Evolutionary conservation across 2,888 invertebrate species (phyloP), one percentile per base, ranked within the genome.

Genomic region (Agapostemon virescens): DNA sequence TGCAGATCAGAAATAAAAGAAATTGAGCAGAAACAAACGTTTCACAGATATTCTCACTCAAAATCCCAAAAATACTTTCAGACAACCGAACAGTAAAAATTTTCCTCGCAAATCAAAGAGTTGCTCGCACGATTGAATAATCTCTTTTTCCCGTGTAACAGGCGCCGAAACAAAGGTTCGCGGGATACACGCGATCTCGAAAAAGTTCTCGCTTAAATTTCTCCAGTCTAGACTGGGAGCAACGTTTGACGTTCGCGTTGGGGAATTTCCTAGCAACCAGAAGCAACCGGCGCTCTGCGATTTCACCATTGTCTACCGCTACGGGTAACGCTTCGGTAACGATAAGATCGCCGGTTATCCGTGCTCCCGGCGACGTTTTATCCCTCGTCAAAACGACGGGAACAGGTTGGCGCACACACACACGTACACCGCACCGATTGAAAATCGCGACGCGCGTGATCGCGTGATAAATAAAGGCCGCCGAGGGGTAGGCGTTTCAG

Each of bases 381-480:
- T 55, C 26, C 55, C 26, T 15, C 15, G 36, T 69, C 20, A 17
- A 2, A 23, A 13, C 15, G 30, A n/a, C 15, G 30, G 23, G 58
- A 73, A 64, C 67, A 45, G 45, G 61, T 67, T 33, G 52, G n/a
- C n/a, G n/a, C n/a, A n/a, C n/a, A n/a, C n/a, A n/a, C n/a, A n/a
- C n/a, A n/a, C 4, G 26, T 15, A 9, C 45, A 45, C 45, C 7
- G 45, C 45, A 20, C 45, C n/a, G 30, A 75, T 67, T 23, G 69
- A 69, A 45, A 63, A 71, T 78, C 38, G 3, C 23, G 36, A 58
- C 36, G 30, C 26, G 36, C 33, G 63, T 26, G 42, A 71, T 69
- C 79, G 38, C 1, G 36, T n/a, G 78, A 74, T 66, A 69, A 77
- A 71, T 58, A 81, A 78, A 73, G 55, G 38, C 26, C 73, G 55